Conservation (phyloP, 1,140 invertebrate species). For the Heterodera carotae region DNA sequence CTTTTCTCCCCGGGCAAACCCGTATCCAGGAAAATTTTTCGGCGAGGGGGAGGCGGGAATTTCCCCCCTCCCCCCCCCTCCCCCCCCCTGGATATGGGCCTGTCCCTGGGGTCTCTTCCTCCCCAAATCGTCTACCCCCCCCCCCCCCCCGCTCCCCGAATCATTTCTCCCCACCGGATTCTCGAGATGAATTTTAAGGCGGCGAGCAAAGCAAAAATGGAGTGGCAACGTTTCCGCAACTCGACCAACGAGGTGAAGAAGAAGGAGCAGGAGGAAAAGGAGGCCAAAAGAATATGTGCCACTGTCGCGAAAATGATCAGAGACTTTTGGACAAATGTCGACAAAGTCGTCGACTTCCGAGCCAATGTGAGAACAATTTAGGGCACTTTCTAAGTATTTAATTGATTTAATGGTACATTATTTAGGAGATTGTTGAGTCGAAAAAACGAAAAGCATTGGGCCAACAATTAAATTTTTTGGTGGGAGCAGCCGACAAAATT, state of each 20-base stretch:
- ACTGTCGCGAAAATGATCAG: conserved; percentile 89
- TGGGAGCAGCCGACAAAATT: conserved; percentile 97
- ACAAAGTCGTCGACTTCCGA: conserved; percentile 59
- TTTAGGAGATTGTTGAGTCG: conserved; percentile 60
- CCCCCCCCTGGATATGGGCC: no score
- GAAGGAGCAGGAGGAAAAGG: conserved; percentile 35
- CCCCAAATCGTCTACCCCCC: no score
- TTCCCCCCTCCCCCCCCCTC: no score
- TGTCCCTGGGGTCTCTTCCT: no score
- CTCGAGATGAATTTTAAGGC: conserved; percentile 76
- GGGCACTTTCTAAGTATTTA: conserved; percentile 27
- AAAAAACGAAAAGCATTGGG: conserved; percentile 84
- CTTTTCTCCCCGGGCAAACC: no score
- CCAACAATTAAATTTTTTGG: conserved; percentile 95
- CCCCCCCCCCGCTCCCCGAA: no score
- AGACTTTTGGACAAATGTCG: conserved; percentile 78
- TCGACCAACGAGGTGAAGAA: conserved; percentile 16
- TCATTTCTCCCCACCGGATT: no score
- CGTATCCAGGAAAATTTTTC: no score
- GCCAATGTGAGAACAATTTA: conserved; percentile 43
- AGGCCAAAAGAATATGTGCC: conserved; percentile 75
- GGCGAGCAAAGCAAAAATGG: conserved; percentile 30
- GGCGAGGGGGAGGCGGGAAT: no score
- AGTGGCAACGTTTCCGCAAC: conserved; percentile 18
- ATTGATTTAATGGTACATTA: background rate